Conservation (phyloP, 2,888 invertebrate genomes). For the Zele albiditarsus region DNA sequence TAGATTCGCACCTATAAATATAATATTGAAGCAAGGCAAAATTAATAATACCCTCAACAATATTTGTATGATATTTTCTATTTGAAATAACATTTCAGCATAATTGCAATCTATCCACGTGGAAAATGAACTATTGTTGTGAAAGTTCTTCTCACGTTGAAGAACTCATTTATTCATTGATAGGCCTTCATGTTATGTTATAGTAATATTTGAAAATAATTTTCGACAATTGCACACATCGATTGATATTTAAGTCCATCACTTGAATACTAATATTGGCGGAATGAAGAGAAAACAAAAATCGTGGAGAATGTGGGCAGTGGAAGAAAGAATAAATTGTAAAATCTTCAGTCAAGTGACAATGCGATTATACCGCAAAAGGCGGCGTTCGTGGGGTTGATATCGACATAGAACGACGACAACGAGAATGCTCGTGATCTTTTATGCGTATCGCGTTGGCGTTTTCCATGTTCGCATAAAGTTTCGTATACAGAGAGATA, state of each 20-base stretch:
- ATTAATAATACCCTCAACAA: too few species aligned
- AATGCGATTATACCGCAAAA: conserved; percentile 41
- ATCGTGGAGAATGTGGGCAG: conserved; percentile 17
- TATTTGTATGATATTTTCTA: too few species aligned
- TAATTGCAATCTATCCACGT: too few species aligned
- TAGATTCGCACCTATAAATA: neutral
- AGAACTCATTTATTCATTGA: too few species aligned
- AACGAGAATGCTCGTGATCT: conserved; percentile 57
- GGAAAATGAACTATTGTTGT: too few species aligned
- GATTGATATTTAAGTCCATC: too few species aligned
- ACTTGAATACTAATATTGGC: neutral
- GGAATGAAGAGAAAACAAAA: neutral
- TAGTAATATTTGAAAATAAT: too few species aligned
- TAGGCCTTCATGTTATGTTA: too few species aligned
- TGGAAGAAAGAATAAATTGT: conserved; percentile 9
- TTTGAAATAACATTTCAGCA: too few species aligned
- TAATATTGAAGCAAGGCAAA: neutral
- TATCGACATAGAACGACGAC: conserved; percentile 44
- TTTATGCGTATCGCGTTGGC: conserved; percentile 62
- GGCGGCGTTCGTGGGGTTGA: conserved; percentile 31
- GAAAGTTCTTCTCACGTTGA: too few species aligned
- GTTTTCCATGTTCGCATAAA: conserved; percentile 62
- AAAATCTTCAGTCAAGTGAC: conserved; percentile 38
- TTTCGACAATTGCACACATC: too few species aligned
- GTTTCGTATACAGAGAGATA: conserved; percentile 52